Conservation (phyloP, 2,797 vertebrate genomes). For the Gymnothorax javanicus region DNA sequence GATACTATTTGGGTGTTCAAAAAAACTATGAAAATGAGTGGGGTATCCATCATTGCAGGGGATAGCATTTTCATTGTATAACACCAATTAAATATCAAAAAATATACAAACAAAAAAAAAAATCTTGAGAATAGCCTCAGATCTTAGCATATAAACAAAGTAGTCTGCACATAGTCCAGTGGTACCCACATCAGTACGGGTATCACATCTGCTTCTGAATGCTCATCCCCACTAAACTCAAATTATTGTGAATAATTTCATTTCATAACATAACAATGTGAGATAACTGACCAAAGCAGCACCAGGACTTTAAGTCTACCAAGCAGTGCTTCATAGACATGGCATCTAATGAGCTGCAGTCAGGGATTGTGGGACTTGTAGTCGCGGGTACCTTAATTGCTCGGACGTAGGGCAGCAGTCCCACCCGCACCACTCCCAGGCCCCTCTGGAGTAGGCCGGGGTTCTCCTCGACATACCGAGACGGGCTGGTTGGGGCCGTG, state of each 20-base stretch:
- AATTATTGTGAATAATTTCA: not conserved
- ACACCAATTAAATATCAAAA: not conserved
- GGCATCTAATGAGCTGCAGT: not conserved
- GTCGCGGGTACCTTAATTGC: conserved; percentile 77
- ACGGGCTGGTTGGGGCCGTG: conserved; percentile 59
- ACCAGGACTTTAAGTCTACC: not conserved
- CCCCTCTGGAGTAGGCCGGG: conserved; percentile 77
- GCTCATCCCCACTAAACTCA: not conserved
- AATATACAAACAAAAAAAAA: not conserved
- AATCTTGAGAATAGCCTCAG: not conserved
- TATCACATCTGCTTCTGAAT: not conserved
- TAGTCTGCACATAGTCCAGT: not conserved
- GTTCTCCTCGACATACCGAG: conserved; percentile 70
- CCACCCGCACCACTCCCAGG: conserved; percentile 65
- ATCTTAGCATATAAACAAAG: not conserved
- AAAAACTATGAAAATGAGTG: not conserved
- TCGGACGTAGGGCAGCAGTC: conserved; percentile 58
- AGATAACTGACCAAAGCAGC: not conserved
- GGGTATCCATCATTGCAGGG: not conserved
- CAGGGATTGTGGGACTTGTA: not conserved
- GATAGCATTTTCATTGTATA: not conserved
- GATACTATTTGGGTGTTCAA: too few relatives aligned
- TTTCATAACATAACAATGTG: too few relatives aligned
- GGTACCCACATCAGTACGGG: too few relatives aligned
- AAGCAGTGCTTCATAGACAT: not conserved